Base-by-base conservation (phyloP, 2,113 vertebrate genomes). In the Ursus arctos region DNA sequence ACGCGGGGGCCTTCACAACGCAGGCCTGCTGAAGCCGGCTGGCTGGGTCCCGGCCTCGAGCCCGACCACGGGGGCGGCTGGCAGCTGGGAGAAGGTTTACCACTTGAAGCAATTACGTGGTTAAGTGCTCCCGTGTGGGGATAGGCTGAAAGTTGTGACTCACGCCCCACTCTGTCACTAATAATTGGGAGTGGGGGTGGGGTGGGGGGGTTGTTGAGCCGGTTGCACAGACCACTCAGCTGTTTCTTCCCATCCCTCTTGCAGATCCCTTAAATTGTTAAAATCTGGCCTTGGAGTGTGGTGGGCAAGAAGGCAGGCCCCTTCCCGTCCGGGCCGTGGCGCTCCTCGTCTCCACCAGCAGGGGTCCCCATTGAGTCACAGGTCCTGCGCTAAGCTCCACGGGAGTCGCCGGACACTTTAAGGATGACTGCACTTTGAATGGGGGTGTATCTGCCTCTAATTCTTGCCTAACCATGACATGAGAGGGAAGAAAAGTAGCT, bases 311-410 rank as follows among this genome's bases (percentile, higher is more conserved):
- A 82, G 84, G 67, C 49, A 6, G 51, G 43, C 33, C 71, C 33
- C 33, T 69, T 76, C 57, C 1, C 9, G 9, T 31, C 74, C 69
- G 22, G 67, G 11, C 10, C 43, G 12, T 4, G 94, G 61, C 59
- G 6, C 61, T 85, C 31, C 87, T 2, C 2, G 49, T 26, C 57
- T 51, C 57, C 61, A 28, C 43, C 97, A 18, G 81, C 43, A 97
- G 98, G 91, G 93, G 97, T 13, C 97, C 7, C 92, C 95, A 10
- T 97, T 40, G 91, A 98, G 98, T 88, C 95, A 47, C 33, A 3
- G 3, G 40, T 80, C 76, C 76, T 14, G 1, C 18, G 18, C 8
- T 33, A 11, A 8, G 40, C 77, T 43, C 3, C 4, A 2, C 31
- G 3, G 88, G 74, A 36, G 51, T 63, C 72, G 4, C 43, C 0